phyloP scores from a whole-genome alignment of 2,888 invertebrate species.

The Prosopocoilus inquinatus region DNA sequence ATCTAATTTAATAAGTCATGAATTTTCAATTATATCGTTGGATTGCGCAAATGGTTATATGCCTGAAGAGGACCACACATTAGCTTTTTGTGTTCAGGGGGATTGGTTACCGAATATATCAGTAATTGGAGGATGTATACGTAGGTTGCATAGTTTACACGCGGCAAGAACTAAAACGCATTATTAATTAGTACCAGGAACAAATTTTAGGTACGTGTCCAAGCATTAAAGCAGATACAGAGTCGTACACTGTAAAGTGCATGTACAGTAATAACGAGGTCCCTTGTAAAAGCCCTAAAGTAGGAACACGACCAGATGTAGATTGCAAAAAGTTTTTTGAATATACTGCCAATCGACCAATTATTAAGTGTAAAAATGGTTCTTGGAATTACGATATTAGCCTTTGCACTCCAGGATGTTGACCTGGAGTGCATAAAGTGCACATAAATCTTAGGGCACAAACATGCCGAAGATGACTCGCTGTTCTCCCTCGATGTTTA shows the following conservation, averaged over 20 bases:
- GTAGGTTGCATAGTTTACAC: background rate
- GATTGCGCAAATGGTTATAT: background rate
- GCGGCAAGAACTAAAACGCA: too few relatives aligned
- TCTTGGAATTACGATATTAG: background rate
- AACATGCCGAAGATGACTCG: too few relatives aligned
- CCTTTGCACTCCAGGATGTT: slow-evolving; percentile 3
- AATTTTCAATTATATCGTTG: background rate
- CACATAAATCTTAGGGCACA: too few relatives aligned
- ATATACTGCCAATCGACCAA: too few relatives aligned
- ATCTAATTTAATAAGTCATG: background rate
- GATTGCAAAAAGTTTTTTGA: slow-evolving; percentile 1
- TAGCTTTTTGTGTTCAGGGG: too few relatives aligned
- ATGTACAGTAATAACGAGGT: background rate
- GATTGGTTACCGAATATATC: too few relatives aligned
- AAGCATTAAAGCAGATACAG: background rate
- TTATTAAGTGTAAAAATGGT: background rate
- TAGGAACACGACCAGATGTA: background rate
- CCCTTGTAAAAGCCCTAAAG: slow-evolving; percentile 3
- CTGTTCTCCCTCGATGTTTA: too few relatives aligned
- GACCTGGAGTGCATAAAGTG: too few relatives aligned
- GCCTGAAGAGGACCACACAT: background rate
- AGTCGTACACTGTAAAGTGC: slow-evolving; percentile 6
- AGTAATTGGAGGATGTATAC: background rate
- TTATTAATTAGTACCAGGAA: background rate
- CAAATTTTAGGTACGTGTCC: slow-evolving; percentile 1